Evolutionary conservation across 2,113 vertebrate genomes (phyloP).

Genomic region (Poeciliopsis retropinna): DNA sequence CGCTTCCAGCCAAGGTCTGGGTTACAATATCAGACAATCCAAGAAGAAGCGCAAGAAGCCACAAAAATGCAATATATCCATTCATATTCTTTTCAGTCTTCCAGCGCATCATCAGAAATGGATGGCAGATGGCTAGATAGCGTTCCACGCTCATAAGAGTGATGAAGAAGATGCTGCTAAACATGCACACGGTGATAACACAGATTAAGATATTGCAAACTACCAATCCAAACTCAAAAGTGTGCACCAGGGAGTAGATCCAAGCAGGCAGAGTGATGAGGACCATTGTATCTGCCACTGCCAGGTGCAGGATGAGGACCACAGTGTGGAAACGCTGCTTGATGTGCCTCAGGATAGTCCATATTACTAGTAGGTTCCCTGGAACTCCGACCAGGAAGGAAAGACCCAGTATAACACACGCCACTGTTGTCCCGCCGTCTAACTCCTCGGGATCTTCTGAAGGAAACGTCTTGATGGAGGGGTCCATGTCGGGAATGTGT

Average conservation of each 20-base stretch:
- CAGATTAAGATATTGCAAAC: slow-evolving; percentile 49
- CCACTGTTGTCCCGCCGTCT: slow-evolving; percentile 32
- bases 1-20: not conserved
- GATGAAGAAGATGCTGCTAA: slow-evolving; percentile 46
- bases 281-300: slow-evolving; percentile 78
- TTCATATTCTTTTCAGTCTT: slow-evolving; percentile 18
- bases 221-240: slow-evolving; percentile 22
- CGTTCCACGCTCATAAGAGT: slow-evolving; percentile 45
- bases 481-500: slow-evolving; percentile 60
- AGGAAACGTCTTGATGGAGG: slow-evolving; percentile 11
- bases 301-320: slow-evolving; percentile 78
- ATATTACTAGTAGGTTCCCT: slow-evolving; percentile 81
- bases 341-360: slow-evolving; percentile 78
- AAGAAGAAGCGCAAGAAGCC: slow-evolving; percentile 64
- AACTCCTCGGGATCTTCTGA: slow-evolving; percentile 42
- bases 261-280: slow-evolving; percentile 82
- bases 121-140: slow-evolving; percentile 51
- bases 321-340: slow-evolving; percentile 78
- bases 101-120: slow-evolving; percentile 63
- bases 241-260: slow-evolving; percentile 40
- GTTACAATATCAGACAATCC: slow-evolving; percentile 47
- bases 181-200: slow-evolving; percentile 29
- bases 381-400: slow-evolving; percentile 78
- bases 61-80: slow-evolving; percentile 39
- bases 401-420: slow-evolving; percentile 75